Evolutionary conservation across 2,113 vertebrate genomes (phyloP).

Genomic region (Pheucticus melanocephalus): DNA sequence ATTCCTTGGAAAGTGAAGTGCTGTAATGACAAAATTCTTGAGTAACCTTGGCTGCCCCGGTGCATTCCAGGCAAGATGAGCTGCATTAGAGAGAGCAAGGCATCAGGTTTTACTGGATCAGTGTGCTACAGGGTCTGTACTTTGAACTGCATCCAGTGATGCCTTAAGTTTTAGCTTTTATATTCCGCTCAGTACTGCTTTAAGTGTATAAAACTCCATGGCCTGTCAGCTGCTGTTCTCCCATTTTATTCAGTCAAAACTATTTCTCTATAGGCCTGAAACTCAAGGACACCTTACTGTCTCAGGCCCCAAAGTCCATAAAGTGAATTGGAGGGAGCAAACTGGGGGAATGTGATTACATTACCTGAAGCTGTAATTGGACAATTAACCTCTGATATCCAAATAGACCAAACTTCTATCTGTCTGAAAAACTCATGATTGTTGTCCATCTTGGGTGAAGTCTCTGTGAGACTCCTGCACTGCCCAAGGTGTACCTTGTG

Average conservation of each 20-base stretch:
- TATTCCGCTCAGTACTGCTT: neutral
- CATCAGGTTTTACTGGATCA: neutral
- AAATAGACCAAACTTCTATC: neutral
- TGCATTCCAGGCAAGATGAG: neutral
- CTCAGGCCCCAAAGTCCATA: neutral
- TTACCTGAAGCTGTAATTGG: neutral
- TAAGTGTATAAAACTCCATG: neutral
- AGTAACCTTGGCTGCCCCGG: neutral
- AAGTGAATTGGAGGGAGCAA: neutral
- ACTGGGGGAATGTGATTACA: neutral
- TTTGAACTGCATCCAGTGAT: neutral
- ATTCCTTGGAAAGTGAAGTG: neutral
- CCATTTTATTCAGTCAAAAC: neutral
- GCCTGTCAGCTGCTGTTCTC: neutral
- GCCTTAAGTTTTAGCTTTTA: neutral
- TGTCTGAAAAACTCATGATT: neutral
- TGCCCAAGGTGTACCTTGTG: neutral
- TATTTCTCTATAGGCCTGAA: neutral
- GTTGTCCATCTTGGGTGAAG: neutral
- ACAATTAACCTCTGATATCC: neutral
- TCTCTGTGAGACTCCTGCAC: neutral
- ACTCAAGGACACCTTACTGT: neutral
- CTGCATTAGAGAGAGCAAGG: neutral
- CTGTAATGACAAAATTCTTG: neutral
- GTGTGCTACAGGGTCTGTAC: neutral